A percentile compares a stretch with the other conserved stretches of the same genome.
phyloP scores from a whole-genome alignment of 2,888 invertebrate genomes.

The Halictus quadricinctus region DNA sequence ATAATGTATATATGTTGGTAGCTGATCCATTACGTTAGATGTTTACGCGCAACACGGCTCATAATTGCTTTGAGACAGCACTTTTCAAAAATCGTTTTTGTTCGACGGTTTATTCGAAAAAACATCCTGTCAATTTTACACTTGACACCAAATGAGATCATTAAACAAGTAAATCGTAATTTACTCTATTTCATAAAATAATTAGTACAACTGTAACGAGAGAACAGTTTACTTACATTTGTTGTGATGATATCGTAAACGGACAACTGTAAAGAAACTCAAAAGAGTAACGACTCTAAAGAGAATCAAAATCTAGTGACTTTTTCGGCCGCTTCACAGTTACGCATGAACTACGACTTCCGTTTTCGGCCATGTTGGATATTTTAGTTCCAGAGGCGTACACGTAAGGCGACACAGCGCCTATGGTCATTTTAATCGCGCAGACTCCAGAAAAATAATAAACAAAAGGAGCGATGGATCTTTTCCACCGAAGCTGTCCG shows the following conservation, averaged over 20 bases:
- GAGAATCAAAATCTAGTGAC: constrained; percentile 40
- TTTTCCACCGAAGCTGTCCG: constrained; percentile 62
- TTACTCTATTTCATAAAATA: not conserved
- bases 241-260: not conserved
- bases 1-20: not conserved
- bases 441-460: constrained; percentile 73
- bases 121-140: not conserved
- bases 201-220: not conserved
- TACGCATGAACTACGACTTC: constrained; percentile 39
- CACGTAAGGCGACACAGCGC: constrained; percentile 39
- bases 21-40: constrained; percentile 10
- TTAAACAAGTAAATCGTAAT: not conserved
- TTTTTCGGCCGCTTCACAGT: constrained; percentile 40
- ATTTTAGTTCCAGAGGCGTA: constrained; percentile 29
- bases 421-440: constrained; percentile 53
- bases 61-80: not conserved
- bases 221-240: not conserved
- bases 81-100: not conserved
- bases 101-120: not conserved
- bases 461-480: constrained; percentile 73
- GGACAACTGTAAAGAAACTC: not conserved
- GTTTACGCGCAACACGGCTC: not conserved
- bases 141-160: constrained; percentile 1
- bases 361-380: constrained; percentile 46
- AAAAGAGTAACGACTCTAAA: not conserved